Base-by-base conservation (phyloP, 2,797 vertebrate species). In the Bothrops alternatus region DNA sequence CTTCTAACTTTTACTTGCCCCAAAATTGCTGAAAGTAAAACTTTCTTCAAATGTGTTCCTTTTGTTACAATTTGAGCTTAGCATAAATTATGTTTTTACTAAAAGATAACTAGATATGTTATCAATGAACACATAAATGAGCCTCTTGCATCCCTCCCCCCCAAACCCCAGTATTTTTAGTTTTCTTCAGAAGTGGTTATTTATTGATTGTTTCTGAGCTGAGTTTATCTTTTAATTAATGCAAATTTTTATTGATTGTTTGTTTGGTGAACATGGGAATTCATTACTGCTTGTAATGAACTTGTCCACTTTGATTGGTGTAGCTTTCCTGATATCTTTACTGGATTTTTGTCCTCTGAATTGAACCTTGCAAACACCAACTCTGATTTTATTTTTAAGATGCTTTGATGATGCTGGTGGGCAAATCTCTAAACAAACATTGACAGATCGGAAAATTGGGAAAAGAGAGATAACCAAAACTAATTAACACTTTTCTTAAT, bases 171-270 rank as follows among this genome's bases (percentile, higher is more conserved):
- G 57, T 25, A 55, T 82, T 42, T 20, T 11, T 53, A 32, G 20
- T 88, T 92, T 14, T 85, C 28, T 91, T 63, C 86, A 61, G 20
- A 2, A 65, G 47, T 6, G 5, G 65, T 89, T 92, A 90, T 82
- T 93, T 93, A 93, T 50, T 93, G 91, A 92, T 73, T 89, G 69
- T 90, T 90, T 91, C 82, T 86, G 88, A 55, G 82, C 12, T 65
- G 2, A 25, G 87, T 28, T 94, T 94, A 91, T 87, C 47, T 92
- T 93, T 93, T 92, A 42, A 90, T 18, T 92, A 58, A 94, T 65
- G n/a, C 7, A 92, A 18, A 91, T 91, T 93, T 93, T 93, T 63
- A 92, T 86, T 91, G 55, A 90, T 94, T 91, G 60, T 8, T 94
- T 92, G 82, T 37, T 90, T 92, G 65, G 18, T 57, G 42, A 61